Percentiles rank a stretch among this genome's conserved stretches.
phyloP scores from a whole-genome alignment of 2,113 vertebrate genomes.

The human region DNA sequence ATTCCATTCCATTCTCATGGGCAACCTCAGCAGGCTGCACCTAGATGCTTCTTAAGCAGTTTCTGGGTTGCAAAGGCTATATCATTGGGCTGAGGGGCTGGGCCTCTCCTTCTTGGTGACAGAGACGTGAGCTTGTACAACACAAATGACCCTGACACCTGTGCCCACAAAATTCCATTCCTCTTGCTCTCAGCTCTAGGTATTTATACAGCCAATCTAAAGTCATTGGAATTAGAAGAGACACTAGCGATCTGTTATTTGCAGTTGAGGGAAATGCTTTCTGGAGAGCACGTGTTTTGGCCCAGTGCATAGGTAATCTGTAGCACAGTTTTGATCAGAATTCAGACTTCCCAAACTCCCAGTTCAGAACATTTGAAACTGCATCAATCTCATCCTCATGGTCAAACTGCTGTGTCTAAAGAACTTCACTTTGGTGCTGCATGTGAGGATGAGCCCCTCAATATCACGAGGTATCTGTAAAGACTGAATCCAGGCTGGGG shows the following conservation, averaged over 20 bases:
- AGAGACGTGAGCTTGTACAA: background rate
- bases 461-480: fast-evolving
- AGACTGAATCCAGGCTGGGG: background rate
- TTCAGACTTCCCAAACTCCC: background rate
- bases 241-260: too few species aligned
- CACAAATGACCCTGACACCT: background rate
- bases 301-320: fast-evolving
- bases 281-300: fast-evolving
- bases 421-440: background rate
- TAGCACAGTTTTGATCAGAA: background rate
- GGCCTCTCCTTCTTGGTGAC: background rate
- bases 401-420: background rate
- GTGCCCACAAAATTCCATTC: fast-evolving
- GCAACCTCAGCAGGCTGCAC: too few species aligned
- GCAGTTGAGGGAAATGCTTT: background rate
- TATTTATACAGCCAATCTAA: background rate
- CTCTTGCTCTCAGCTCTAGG: background rate
- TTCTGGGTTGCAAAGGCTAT: background rate
- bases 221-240: too few species aligned
- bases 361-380: background rate
- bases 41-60: background rate
- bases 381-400: fast-evolving
- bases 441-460: background rate
- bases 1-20: fast-evolving
- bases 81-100: fast-evolving